Evolutionary conservation across 2,113 vertebrate species (phyloP).

Genomic region (Equus quagga): DNA sequence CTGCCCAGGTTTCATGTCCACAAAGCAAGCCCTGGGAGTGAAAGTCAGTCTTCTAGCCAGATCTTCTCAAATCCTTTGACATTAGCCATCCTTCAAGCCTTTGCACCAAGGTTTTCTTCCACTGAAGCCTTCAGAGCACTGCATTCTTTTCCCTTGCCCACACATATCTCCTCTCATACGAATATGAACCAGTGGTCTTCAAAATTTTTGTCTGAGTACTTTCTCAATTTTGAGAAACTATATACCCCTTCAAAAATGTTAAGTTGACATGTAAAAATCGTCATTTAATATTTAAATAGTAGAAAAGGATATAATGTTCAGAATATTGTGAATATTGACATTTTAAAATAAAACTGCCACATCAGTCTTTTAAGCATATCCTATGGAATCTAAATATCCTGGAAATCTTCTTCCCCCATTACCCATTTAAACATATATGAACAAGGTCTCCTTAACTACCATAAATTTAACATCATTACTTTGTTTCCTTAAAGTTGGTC

Average conservation of each 20-base stretch:
- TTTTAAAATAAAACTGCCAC: neutral
- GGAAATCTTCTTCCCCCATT: neutral
- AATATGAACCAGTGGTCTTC: neutral
- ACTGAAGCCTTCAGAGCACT: neutral
- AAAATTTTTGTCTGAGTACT: neutral
- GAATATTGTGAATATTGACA: neutral
- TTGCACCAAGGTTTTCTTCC: neutral
- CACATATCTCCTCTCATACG: neutral
- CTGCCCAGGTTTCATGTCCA: neutral
- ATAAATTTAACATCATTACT: neutral
- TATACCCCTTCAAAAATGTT: neutral
- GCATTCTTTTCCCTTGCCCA: neutral
- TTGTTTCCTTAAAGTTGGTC: neutral
- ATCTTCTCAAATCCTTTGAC: neutral
- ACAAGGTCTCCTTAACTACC: neutral
- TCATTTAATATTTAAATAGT: neutral
- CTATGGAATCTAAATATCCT: neutral
- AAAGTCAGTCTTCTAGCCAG: neutral
- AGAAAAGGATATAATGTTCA: neutral
- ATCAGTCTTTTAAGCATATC: neutral
- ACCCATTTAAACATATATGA: neutral
- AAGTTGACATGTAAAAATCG: neutral
- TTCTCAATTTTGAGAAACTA: neutral
- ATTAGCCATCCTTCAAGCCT: neutral
- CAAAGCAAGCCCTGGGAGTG: neutral